These are phyloP conservation scores for Tinamus major DNA, from an alignment of 2,797 vertebrate genomes.

Conservation along the genomic window DNA sequence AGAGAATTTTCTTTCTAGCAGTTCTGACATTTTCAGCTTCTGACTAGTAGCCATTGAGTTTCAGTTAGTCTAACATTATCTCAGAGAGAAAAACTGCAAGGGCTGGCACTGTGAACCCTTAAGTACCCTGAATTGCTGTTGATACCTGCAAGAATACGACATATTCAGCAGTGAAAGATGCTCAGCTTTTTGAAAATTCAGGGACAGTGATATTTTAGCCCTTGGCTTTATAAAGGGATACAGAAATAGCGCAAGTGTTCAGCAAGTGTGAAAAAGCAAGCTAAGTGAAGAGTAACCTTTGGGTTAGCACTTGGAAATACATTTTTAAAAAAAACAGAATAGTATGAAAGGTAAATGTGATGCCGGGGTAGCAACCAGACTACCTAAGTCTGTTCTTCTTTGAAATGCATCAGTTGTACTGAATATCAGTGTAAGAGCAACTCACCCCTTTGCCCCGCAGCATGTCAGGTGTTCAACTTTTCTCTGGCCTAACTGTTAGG, in stretches of 20 bases:
- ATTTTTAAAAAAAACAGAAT: not conserved
- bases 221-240: not conserved
- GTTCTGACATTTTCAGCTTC: not conserved
- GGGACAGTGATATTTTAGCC: not conserved
- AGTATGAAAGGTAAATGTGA: not conserved
- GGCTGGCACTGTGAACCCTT: not conserved
- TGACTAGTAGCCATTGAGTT: not conserved
- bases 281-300: not conserved
- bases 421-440: fast-evolving
- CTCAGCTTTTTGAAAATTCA: not conserved
- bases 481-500: not conserved
- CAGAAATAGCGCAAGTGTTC: not conserved
- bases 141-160: not conserved
- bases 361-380: fast-evolving
- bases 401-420: not conserved
- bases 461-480: not conserved
- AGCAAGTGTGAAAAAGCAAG: not conserved
- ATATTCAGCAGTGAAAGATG: not conserved
- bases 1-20: not conserved
- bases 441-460: not conserved
- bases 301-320: fast-evolving
- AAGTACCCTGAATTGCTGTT: not conserved
- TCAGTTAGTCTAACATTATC: not conserved
- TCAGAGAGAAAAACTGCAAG: not conserved
- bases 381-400: not conserved